These are phyloP conservation scores for Chiridota heheva DNA, from an alignment of 35 echinoderm and acorn worm genomes.

Conservation along the genomic window DNA sequence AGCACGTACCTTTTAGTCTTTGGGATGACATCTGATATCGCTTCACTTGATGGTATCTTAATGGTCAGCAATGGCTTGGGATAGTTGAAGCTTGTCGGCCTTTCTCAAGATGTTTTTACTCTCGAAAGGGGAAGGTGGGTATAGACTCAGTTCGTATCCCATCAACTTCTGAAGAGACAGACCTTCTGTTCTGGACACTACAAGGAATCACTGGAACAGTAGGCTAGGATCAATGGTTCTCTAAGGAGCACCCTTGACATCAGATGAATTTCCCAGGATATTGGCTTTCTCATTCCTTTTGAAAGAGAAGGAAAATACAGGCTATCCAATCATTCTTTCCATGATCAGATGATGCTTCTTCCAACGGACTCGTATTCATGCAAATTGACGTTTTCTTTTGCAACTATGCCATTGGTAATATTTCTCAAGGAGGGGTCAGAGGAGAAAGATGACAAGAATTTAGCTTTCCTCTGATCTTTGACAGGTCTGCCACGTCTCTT, in stretches of 20 bases:
- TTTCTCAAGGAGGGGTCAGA: not conserved
- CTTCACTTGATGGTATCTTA: slow-evolving; percentile 21
- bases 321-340: slow-evolving; percentile 46
- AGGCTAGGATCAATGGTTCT: slow-evolving; percentile 50
- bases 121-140: too few species aligned
- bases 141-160: slow-evolving; percentile 53
- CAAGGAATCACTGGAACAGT: too few species aligned
- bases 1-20: slow-evolving; percentile 45
- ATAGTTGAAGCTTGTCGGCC: too few species aligned
- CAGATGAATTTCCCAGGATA: slow-evolving; percentile 14
- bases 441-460: too few species aligned
- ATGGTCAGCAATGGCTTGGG: too few species aligned
- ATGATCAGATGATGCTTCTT: slow-evolving; percentile 34
- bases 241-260: slow-evolving; percentile 31
- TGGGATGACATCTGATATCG: slow-evolving; percentile 20
- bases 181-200: too few species aligned
- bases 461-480: too few species aligned
- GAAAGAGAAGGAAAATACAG: slow-evolving; percentile 28
- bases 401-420: not conserved
- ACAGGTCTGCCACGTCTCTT: too few species aligned
- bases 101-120: too few species aligned
- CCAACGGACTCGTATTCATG: slow-evolving; percentile 46
- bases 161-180: slow-evolving; percentile 33
- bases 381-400: slow-evolving; percentile 58
- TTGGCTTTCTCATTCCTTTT: slow-evolving; percentile 45